Base-by-base conservation (phyloP, 2,113 vertebrate species). In the Caretta caretta region DNA sequence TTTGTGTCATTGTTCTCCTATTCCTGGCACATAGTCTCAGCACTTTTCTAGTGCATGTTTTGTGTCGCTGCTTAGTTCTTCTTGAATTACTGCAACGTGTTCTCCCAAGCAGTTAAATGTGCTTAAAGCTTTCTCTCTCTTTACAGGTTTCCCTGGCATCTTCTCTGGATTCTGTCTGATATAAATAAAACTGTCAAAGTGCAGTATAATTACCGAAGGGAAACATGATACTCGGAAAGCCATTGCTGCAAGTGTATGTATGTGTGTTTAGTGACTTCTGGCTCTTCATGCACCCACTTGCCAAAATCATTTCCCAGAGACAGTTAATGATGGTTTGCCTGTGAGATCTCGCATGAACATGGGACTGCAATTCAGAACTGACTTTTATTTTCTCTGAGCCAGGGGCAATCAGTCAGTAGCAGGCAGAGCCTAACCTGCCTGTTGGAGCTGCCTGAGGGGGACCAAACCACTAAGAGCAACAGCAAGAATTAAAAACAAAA, bases 381-480 rank as follows among this genome's bases (percentile, higher is more conserved):
- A 65, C 51, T 85, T 93, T 56, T 69, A 20, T 69, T 93, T 94
- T 82, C 49, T 1, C 38, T 72, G 91, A 51, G n/a, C 88, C 53
- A 87, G 46, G 49, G 80, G 86, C 80, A 96, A 90, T 94, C 90
- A 48, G 90, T 75, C 79, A n/a, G 90, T 93, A 96, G 86, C 94
- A 94, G 90, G 93, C 90, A 94, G 84, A 92, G 90, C 87, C 82
- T 83, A 89, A 93, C 22, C 1, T 76, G 90, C 22, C 2, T 76
- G 84, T 96, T 90, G 76, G 51, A 93, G 85, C 88, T 86, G 93
- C 94, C 95, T 69, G 24, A 90, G 92, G 93, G 93, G 94, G 69
- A 82, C 84, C 93, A 96, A 56, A 93, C 87, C 69, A 72, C 76
- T 94, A 27, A 42, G 29, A 90, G 80, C 20, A 97, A 69, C n/a